Percentiles rank a stretch among this genome's conserved stretches.
Conservation (phyloP, 2,888 invertebrate genomes). For the Leptinotarsa haldemani region DNA sequence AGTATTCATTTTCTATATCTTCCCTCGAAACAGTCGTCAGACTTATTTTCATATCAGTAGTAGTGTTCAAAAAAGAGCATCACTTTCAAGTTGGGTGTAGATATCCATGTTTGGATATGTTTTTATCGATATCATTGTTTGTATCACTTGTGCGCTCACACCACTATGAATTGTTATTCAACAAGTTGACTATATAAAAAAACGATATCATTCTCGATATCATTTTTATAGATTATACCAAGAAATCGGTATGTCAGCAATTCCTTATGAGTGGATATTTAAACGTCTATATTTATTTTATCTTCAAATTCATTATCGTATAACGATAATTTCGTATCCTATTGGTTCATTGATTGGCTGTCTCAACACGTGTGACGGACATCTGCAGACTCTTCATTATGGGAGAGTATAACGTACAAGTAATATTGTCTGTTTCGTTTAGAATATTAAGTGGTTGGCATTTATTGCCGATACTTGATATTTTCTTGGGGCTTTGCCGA, state of each 20-base stretch:
- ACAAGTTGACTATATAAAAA: no score
- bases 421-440: neutral
- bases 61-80: no score
- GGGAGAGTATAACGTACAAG: neutral
- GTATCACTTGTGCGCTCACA: no score
- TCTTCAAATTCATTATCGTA: slow-evolving; percentile 19
- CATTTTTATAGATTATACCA: neutral
- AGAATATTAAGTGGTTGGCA: neutral
- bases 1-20: no score
- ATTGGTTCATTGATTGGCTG: slow-evolving; percentile 32
- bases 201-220: no score
- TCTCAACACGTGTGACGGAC: slow-evolving; percentile 34
- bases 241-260: neutral
- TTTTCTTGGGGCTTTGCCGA: neutral
- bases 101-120: no score
- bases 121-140: no score
- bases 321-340: slow-evolving; percentile 28
- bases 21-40: no score
- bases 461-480: slow-evolving; percentile 8
- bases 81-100: no score
- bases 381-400: slow-evolving; percentile 29
- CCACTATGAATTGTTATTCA: no score
- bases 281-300: neutral
- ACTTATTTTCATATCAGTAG: no score
- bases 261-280: neutral